Percentiles rank a stretch among this genome's conserved stretches.
phyloP scores from a whole-genome alignment of 2,113 vertebrate species.

The Rafetus swinhoei region DNA sequence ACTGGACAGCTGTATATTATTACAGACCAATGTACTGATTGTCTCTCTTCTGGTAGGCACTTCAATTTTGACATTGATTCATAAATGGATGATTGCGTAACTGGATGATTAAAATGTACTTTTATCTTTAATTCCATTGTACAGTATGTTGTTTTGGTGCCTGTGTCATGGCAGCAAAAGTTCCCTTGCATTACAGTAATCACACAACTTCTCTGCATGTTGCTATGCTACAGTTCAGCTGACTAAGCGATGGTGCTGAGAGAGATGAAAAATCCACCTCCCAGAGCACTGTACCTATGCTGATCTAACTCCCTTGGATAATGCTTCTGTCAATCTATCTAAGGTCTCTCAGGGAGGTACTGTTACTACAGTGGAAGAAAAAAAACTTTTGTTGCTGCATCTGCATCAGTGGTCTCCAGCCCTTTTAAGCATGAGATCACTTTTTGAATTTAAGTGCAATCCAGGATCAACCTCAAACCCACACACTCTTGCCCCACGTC shows the following conservation, averaged over 20 bases:
- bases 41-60: slow-evolving; percentile 1
- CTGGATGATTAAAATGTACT: background rate
- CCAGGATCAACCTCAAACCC: no score
- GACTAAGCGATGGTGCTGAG: background rate
- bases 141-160: background rate
- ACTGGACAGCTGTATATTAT: background rate
- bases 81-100: background rate
- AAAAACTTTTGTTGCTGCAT: background rate
- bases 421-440: no score
- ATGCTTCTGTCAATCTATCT: background rate
- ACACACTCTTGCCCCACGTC: no score
- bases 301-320: background rate
- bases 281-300: background rate
- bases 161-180: background rate
- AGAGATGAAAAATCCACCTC: background rate
- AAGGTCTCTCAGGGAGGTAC: background rate
- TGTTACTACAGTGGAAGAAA: background rate
- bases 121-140: background rate
- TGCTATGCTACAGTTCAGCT: background rate
- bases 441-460: no score
- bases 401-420: no score
- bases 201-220: background rate
- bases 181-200: background rate
- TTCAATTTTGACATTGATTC: background rate
- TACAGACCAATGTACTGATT: background rate